These are phyloP conservation scores for Ditula angustiorana DNA, from an alignment of 2,888 invertebrate genomes.

Conservation along the genomic window DNA sequence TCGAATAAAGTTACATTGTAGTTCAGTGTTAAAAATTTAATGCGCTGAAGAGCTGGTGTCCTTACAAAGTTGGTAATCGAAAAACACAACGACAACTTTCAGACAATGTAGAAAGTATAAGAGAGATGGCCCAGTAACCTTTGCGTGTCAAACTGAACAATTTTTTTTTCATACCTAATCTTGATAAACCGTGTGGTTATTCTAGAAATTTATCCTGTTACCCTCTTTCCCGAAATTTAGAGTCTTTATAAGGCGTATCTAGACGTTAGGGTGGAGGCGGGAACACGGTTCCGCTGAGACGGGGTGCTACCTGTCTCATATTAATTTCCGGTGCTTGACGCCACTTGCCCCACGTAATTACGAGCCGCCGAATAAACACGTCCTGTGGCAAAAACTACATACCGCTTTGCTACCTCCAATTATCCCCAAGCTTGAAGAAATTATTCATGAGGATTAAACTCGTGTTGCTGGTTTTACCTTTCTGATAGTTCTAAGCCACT, in stretches of 20 bases:
- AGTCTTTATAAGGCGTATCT: not conserved
- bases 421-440: conserved; percentile 7
- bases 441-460: conserved; percentile 29
- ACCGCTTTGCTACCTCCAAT: conserved; percentile 3
- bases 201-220: not conserved
- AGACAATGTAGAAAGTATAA: not conserved
- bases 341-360: conserved; percentile 60
- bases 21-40: conserved; percentile 41
- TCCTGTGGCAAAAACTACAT: conserved; percentile 41
- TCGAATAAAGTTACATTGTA: conserved; percentile 22
- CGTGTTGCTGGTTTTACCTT: conserved; percentile 13
- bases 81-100: conserved; percentile 41
- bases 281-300: conserved; percentile 52
- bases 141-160: not conserved
- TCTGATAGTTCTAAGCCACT: not conserved
- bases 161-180: not conserved
- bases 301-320: conserved; percentile 67
- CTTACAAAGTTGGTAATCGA: conserved; percentile 55
- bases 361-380: conserved; percentile 63
- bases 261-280: conserved; percentile 44
- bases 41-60: conserved; percentile 49
- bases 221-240: not conserved
- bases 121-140: not conserved
- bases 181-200: not conserved
- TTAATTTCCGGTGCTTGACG: conserved; percentile 77